Evolutionary conservation across 2,113 vertebrate species (phyloP).

Genomic region (Tychaedon coryphoeus): DNA sequence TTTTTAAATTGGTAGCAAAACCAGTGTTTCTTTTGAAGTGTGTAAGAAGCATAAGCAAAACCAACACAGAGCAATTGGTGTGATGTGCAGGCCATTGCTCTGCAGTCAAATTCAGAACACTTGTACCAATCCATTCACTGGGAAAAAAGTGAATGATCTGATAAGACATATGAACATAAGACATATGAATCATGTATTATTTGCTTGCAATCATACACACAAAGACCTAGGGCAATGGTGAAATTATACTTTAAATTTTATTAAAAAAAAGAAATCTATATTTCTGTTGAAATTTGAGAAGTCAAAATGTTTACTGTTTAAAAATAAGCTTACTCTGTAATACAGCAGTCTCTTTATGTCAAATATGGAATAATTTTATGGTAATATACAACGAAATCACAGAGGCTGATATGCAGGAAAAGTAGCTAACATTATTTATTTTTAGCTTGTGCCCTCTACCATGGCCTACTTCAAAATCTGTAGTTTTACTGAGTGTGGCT

Average conservation of each 20-base stretch:
- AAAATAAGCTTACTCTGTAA: not conserved
- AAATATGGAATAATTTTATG: not conserved
- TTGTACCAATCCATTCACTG: not conserved
- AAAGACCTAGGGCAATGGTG: not conserved
- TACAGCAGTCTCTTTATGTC: not conserved
- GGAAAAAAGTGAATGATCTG: not conserved
- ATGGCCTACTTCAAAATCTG: not conserved
- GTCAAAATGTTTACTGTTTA: not conserved
- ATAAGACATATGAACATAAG: not conserved
- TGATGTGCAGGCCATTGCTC: not conserved
- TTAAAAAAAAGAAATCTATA: not conserved
- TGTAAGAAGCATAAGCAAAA: constrained; percentile 26
- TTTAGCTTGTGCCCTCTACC: not conserved
- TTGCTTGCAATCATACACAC: not conserved
- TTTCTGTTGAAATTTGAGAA: not conserved
- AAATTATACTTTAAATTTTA: not conserved
- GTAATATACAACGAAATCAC: not conserved
- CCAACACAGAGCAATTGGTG: not conserved
- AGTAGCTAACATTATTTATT: not conserved
- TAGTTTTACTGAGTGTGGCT: not conserved
- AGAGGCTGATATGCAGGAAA: not conserved
- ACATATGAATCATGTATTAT: not conserved
- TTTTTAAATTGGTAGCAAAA: constrained; percentile 2
- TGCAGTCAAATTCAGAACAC: constrained; percentile 9
- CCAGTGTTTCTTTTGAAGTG: not conserved